phyloP scores from a whole-genome alignment of 2,113 vertebrate genomes.

The Sylvia atricapilla region DNA sequence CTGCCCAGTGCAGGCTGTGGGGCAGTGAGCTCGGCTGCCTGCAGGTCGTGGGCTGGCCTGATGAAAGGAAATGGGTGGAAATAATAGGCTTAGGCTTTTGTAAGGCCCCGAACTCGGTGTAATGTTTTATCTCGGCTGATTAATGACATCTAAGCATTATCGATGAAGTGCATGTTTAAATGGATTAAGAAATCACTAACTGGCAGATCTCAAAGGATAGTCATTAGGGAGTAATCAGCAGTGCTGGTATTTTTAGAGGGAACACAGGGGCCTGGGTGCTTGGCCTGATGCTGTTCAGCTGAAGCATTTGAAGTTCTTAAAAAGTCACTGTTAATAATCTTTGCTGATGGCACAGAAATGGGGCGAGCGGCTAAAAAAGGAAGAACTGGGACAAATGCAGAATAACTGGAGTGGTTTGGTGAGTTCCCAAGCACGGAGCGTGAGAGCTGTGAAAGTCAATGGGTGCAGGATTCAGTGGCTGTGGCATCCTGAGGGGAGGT shows the following conservation, averaged over 20 bases:
- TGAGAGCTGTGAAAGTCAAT: not conserved
- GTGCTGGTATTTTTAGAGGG: not conserved
- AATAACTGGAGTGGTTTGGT: not conserved
- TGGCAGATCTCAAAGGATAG: conserved; percentile 24
- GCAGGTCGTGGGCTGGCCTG: accelerated
- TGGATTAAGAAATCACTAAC: conserved; percentile 35
- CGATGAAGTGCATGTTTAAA: not conserved
- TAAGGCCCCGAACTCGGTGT: not conserved
- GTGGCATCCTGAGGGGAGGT: not conserved
- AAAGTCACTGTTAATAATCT: not conserved
- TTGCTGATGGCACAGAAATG: not conserved
- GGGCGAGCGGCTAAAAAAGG: not conserved
- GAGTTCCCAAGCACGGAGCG: not conserved
- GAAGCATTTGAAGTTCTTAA: not conserved
- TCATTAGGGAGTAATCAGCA: conserved; percentile 6
- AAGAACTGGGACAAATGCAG: not conserved
- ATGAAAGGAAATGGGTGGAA: not conserved
- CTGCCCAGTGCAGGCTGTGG: accelerated
- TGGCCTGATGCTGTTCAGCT: not conserved
- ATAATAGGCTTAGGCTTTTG: not conserved
- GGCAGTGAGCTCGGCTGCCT: not conserved
- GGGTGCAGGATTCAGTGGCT: not conserved
- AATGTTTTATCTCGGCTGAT: not conserved
- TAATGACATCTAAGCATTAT: conserved; percentile 5
- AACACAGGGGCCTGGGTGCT: not conserved